These are phyloP conservation scores for Eciton burchellii DNA, from an alignment of 1,140 invertebrate genomes.

Conservation along the genomic window DNA sequence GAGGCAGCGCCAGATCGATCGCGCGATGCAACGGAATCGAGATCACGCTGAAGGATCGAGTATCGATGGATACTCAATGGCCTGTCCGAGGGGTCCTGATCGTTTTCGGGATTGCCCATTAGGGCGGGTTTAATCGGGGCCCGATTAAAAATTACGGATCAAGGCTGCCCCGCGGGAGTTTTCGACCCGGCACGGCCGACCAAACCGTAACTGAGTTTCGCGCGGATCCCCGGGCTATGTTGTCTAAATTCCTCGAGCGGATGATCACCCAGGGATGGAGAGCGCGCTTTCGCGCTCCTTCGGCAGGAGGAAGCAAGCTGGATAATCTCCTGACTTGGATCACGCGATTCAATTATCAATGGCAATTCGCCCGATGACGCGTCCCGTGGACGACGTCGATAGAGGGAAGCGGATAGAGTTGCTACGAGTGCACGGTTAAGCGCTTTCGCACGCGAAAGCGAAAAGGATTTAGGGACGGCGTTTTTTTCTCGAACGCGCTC, in stretches of 20 bases:
- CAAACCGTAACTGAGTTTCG: conserved; percentile 82
- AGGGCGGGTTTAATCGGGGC: conserved; percentile 73
- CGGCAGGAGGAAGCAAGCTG: conserved; percentile 1
- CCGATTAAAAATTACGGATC: conserved; percentile 82
- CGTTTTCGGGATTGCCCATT: conserved; percentile 78
- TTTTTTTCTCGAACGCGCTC: conserved; percentile 64
- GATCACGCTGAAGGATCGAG: background rate
- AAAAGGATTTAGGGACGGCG: conserved; percentile 12
- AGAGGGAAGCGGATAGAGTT: no score
- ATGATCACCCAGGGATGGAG: conserved; percentile 83
- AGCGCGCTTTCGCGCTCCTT: conserved; percentile 59
- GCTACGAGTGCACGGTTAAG: no score
- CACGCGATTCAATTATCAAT: background rate
- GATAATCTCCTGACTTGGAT: background rate
- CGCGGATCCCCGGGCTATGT: conserved; percentile 77
- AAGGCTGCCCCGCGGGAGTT: conserved; percentile 78
- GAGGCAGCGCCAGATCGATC: no score
- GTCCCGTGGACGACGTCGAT: no score
- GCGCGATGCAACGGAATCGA: conserved; percentile 19
- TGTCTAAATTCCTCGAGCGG: conserved; percentile 82
- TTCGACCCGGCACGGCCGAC: conserved; percentile 73
- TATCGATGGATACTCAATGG: conserved; percentile 14
- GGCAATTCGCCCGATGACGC: conserved; percentile 3
- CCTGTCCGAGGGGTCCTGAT: conserved; percentile 25
- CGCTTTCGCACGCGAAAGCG: no score